Percentiles rank a stretch among this genome's conserved stretches.
phyloP scores from a whole-genome alignment of 2,113 vertebrate species.

The Nycticorax nycticorax region DNA sequence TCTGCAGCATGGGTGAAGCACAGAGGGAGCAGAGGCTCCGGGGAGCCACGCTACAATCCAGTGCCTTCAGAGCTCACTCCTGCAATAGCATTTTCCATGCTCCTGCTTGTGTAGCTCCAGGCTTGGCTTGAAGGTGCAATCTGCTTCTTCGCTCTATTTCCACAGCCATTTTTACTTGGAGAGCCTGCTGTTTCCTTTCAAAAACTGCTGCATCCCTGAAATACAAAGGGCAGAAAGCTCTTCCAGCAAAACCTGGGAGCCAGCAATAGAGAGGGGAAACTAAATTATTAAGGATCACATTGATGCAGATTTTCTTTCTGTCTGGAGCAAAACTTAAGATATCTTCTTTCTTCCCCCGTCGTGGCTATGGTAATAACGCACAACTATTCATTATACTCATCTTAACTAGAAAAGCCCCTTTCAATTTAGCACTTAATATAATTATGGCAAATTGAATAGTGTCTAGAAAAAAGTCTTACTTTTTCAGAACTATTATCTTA shows the following conservation, averaged over 20 bases:
- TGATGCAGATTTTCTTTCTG: background rate
- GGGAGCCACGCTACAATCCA: background rate
- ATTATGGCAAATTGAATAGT: constrained; percentile 28
- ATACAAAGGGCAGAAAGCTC: background rate
- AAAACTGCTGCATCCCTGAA: background rate
- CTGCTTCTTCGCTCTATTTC: background rate
- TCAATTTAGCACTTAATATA: constrained; percentile 52
- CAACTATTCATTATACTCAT: constrained; percentile 22
- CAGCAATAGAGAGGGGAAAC: background rate
- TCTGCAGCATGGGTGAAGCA: background rate
- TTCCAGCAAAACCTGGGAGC: background rate
- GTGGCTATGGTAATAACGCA: background rate
- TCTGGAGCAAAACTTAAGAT: background rate
- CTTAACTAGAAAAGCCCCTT: constrained; percentile 28
- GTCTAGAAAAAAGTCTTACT: constrained; percentile 9
- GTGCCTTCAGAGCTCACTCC: background rate
- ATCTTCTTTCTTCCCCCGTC: background rate
- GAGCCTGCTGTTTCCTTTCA: background rate
- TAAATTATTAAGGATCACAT: background rate
- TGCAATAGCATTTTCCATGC: background rate
- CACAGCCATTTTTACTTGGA: background rate
- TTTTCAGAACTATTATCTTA: constrained; percentile 23
- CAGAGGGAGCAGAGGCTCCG: accelerated
- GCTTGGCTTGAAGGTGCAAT: background rate
- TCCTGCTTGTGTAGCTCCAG: background rate